Evolutionary conservation across 2,888 invertebrate genomes (phyloP).

Genomic region (Mesoligia furuncula): DNA sequence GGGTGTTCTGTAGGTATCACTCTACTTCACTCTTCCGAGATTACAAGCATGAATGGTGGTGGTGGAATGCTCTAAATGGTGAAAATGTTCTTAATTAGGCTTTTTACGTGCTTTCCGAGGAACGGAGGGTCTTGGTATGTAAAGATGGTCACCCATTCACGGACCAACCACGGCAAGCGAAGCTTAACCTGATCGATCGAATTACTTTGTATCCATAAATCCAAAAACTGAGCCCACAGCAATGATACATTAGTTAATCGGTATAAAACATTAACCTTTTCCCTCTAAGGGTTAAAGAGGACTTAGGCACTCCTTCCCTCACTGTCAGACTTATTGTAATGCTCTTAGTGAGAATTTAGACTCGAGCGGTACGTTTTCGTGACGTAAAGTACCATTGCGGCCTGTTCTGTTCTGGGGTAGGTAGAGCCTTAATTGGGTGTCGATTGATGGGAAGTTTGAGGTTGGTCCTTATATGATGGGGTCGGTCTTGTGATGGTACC

Average conservation of each 20-base stretch:
- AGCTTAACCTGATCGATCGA: too few relatives aligned
- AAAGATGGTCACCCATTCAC: too few relatives aligned
- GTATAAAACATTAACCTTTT: conserved; percentile 24
- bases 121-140: too few relatives aligned
- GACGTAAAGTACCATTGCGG: conserved; percentile 54
- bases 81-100: not conserved
- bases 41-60: too few relatives aligned
- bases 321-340: conserved; percentile 62
- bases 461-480: not conserved
- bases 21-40: not conserved
- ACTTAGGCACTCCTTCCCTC: conserved; percentile 40
- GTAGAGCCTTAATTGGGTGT: conserved; percentile 32
- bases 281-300: conserved; percentile 29
- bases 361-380: conserved; percentile 57
- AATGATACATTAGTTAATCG: conserved; percentile 22
- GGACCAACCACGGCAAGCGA: too few relatives aligned
- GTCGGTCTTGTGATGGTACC: not conserved
- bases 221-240: conserved; percentile 6
- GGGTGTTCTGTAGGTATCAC: not conserved
- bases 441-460: conserved; percentile 22
- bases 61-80: too few relatives aligned
- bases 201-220: not conserved
- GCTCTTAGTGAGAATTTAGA: conserved; percentile 53
- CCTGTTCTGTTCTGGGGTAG: conserved; percentile 27
- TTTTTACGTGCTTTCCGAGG: not conserved